These are phyloP conservation scores for Notamacropus eugenii DNA, from an alignment of 2,797 vertebrate species.

Conservation along the genomic window DNA sequence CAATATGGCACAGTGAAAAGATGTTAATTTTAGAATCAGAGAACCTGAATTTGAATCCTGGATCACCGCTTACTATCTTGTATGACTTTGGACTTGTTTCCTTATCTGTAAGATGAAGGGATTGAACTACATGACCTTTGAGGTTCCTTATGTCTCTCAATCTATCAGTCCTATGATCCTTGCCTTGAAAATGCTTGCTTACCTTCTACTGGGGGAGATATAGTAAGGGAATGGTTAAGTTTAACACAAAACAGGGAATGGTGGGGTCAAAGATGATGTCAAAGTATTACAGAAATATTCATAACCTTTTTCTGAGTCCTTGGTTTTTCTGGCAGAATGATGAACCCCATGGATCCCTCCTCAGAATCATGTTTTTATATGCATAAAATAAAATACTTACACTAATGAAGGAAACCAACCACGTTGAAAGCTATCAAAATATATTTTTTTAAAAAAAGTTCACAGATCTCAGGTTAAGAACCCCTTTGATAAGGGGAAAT, in stretches of 20 bases:
- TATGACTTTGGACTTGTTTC: background rate
- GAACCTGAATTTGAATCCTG: background rate
- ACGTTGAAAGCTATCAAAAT: background rate
- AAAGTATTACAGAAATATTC: background rate
- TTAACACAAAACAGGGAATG: background rate
- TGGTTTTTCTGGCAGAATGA: background rate
- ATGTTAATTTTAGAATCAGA: background rate
- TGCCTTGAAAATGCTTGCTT: background rate
- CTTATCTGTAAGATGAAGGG: background rate
- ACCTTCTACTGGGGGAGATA: background rate
- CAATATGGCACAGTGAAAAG: background rate
- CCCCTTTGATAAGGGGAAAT: background rate
- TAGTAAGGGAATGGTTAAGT: background rate
- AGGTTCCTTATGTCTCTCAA: background rate
- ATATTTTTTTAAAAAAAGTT: background rate
- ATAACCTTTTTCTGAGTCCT: background rate
- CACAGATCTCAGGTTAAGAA: background rate
- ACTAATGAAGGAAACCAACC: background rate
- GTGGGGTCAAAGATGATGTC: background rate
- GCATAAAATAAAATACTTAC: background rate
- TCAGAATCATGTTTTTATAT: background rate
- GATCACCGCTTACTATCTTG: background rate
- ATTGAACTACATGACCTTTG: background rate
- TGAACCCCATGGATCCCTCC: background rate
- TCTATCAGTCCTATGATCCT: background rate